Conservation (phyloP, 2,113 vertebrate genomes). For the Xyliphius kryptos region DNA sequence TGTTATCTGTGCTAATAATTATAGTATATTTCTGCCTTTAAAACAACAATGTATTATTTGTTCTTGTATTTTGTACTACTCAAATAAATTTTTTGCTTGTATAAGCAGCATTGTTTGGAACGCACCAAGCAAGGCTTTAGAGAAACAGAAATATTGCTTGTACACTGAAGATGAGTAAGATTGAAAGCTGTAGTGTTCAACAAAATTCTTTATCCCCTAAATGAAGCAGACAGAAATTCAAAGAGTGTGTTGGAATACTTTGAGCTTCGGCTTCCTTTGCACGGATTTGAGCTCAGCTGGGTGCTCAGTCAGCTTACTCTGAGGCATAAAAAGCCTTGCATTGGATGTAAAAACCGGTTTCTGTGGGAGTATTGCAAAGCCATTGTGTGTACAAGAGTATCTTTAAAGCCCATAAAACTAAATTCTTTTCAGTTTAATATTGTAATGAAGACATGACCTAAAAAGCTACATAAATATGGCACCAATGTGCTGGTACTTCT, state of each 20-base stretch:
- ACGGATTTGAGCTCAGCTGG: slow-evolving; percentile 12
- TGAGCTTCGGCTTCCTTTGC: slow-evolving; percentile 7
- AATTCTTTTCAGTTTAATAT: neutral
- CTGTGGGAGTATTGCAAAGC: slow-evolving; percentile 4
- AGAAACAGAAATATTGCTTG: slow-evolving; percentile 7
- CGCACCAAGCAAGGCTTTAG: neutral
- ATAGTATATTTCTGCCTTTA: no score
- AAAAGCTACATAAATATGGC: no score
- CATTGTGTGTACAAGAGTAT: neutral
- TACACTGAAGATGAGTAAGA: slow-evolving; percentile 1
- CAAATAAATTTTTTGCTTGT: neutral
- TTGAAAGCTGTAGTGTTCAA: slow-evolving; percentile 19
- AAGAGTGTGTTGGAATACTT: slow-evolving; percentile 7
- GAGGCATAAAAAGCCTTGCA: slow-evolving; percentile 1
- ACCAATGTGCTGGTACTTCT: no score
- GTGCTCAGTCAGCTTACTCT: neutral
- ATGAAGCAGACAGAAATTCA: slow-evolving; percentile 23
- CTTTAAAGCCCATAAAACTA: neutral
- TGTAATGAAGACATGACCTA: no score
- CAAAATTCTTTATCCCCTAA: slow-evolving; percentile 27
- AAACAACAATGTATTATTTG: no score
- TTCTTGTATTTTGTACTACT: no score
- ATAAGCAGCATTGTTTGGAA: neutral
- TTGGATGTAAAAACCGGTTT: no score
- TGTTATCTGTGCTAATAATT: no score